Evolutionary conservation across 2,888 invertebrate genomes (phyloP), one percentile per base, ranked within the genome.

Genomic region (Bimastos eiseni): DNA sequence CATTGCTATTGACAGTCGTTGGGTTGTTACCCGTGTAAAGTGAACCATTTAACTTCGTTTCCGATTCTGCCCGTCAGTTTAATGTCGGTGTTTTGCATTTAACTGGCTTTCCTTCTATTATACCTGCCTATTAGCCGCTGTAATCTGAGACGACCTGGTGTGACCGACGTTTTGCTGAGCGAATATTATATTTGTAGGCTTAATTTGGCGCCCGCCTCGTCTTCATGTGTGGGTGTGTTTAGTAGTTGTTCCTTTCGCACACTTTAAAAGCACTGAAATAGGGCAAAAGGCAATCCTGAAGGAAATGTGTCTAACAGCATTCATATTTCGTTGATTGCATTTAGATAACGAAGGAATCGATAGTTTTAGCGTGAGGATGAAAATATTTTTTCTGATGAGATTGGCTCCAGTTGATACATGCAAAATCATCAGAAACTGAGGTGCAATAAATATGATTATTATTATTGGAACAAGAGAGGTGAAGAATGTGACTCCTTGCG

Each of bases 21-120:
- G 30, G 70, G 70, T 70, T 70, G n/a, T 70, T 70, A 70, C 70
- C 70, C 70, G 70, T 70, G 70, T 30, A 70, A 70, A 70, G 70
- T 70, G 30, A 70, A n/a, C 70, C 70, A 70, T 70, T 70, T 70
- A 70, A 70, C 70, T 49, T 70, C 70, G 70, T 70, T 70, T 70
- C 70, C 30, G 70, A 70, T 70, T 30, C 13, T n/a, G 0, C n/a
- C 70, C 70, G 70, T 5, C 70, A 70, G 70, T 70, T 70, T n/a
- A 70, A 30, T 70, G 70, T 70, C n/a, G 1, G 70, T 70, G 3
- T 70, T 70, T 70, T 70, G n/a, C n/a, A n/a, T 70, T 70, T 70
- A 70, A 70, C 11, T n/a, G n/a, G 70, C 70, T 30, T 70, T 70
- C n/a, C n/a, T 70, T 70, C 70, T 70, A 0, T 8, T n/a, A 70